Percentiles rank a stretch among this genome's conserved stretches.
phyloP scores from a whole-genome alignment of 1,140 invertebrate genomes.

The Sinonovacula constricta region DNA sequence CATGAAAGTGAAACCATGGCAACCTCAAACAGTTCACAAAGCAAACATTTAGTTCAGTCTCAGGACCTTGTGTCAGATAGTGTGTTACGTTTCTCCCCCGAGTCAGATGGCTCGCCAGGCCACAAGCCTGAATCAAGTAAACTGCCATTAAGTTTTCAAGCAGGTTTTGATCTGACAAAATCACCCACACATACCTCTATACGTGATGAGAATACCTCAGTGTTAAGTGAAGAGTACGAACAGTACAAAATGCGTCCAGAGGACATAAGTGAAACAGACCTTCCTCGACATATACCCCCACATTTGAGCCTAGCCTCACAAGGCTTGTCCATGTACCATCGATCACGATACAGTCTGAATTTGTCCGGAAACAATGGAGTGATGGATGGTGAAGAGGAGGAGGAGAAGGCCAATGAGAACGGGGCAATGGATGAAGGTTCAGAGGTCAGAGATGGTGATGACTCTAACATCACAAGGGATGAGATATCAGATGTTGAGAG shows the following conservation, averaged over 20 bases:
- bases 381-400: constrained; percentile 23
- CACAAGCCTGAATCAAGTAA: constrained; percentile 32
- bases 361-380: background rate
- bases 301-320: constrained; percentile 7
- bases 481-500: constrained; percentile 7
- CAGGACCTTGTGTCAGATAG: constrained; percentile 12
- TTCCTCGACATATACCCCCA: background rate
- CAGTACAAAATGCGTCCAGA: constrained; percentile 21
- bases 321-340: constrained; percentile 1
- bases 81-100: constrained; percentile 36
- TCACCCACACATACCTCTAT: constrained; percentile 55
- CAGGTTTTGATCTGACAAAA: constrained; percentile 53
- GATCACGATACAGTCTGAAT: constrained; percentile 22
- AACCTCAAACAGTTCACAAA: constrained; percentile 21
- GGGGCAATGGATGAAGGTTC: constrained; percentile 28
- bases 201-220: constrained; percentile 47
- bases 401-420: constrained; percentile 30
- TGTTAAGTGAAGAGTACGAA: constrained; percentile 27
- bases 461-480: background rate
- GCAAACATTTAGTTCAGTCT: constrained; percentile 30
- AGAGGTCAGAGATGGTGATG: constrained; percentile 11
- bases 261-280: background rate
- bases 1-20: constrained; percentile 50
- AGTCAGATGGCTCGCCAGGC: constrained; percentile 19
- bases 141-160: constrained; percentile 50